Base-by-base conservation (phyloP, 2,113 vertebrate species). In the Channa argus region DNA sequence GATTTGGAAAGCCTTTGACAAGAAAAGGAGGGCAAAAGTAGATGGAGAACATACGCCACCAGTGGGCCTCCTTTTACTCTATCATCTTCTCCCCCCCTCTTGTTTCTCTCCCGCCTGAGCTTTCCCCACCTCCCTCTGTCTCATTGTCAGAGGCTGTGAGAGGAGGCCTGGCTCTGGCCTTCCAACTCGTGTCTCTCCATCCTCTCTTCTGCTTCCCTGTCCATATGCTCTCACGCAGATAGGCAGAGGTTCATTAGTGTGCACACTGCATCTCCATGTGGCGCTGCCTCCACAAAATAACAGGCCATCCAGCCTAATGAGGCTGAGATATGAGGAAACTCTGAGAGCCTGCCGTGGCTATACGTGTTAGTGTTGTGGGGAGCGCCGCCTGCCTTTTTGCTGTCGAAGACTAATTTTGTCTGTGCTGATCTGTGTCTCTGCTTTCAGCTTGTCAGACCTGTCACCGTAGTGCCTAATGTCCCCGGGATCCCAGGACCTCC, bases 381-480 rank as follows among this genome's bases (percentile, higher is more conserved):
- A 36, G 70, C 52, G 54, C 56, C 14, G 80, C 43, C 62, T 74
- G 82, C 55, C 61, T 86, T 82, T 80, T 82, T 71, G 58, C 58
- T 60, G 80, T 75, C 12, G 67, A 77, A 91, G 86, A 87, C 89
- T 92, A 74, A 92, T 94, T 88, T 88, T 89, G 82, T 89, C 72
- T 85, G 67, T 84, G 72, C 80, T 89, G 80, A 77, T 93, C 70
- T 84, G 88, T 91, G 87, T 92, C 82, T 93, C 89, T 84, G 91
- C 91, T 75, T 82, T 92, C 94, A 99, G 97, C 94, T 98, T 91
- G 97, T 98, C 96, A 97, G 98, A 96, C 97, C 98, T 91, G 96
- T 99, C 96, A 97, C 97, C 96, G 93, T 98, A 94, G 97, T 99
- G 97, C 98, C 97, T 96, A 97, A 95, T 89, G 95, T 99, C 90